These are phyloP conservation scores for Ceraclea dissimilis DNA, from an alignment of 2,888 invertebrate genomes.

Conservation along the genomic window DNA sequence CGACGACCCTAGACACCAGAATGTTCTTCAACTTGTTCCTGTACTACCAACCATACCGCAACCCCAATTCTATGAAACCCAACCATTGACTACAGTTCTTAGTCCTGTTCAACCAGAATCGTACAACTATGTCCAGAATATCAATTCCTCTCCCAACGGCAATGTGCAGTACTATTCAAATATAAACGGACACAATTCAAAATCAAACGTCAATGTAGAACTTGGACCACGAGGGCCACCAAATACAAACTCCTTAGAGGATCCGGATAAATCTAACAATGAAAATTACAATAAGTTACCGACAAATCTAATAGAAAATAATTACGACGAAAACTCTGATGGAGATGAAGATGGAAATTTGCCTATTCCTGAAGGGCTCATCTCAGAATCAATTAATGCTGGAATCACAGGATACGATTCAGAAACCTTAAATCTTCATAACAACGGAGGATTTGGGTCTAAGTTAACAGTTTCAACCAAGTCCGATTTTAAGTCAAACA, in stretches of 20 bases:
- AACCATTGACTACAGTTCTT: constrained; percentile 2
- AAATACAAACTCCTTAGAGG: background rate
- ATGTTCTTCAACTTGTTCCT: background rate
- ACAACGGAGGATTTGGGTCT: constrained; percentile 11
- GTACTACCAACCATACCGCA: constrained; percentile 2
- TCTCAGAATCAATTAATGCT: constrained; percentile 14
- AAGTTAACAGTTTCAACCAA: constrained; percentile 4
- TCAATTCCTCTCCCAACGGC: constrained; percentile 9
- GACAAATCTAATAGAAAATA: background rate
- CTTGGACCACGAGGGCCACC: constrained; percentile 2
- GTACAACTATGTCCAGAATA: constrained; percentile 10
- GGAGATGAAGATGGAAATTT: background rate
- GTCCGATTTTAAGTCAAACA: background rate
- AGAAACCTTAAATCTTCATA: constrained; percentile 7
- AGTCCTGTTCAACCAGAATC: constrained; percentile 1
- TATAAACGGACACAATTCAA: constrained; percentile 15
- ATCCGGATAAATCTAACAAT: background rate
- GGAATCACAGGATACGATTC: constrained; percentile 10
- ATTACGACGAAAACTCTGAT: background rate
- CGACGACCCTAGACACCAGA: background rate
- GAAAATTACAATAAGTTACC: background rate
- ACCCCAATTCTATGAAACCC: background rate
- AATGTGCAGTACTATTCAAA: constrained; percentile 14
- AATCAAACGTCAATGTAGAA: constrained; percentile 14
- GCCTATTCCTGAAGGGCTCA: constrained; percentile 7